Evolutionary conservation across 2,888 invertebrate species (phyloP).

Genomic region (Eristalis pertinax): DNA sequence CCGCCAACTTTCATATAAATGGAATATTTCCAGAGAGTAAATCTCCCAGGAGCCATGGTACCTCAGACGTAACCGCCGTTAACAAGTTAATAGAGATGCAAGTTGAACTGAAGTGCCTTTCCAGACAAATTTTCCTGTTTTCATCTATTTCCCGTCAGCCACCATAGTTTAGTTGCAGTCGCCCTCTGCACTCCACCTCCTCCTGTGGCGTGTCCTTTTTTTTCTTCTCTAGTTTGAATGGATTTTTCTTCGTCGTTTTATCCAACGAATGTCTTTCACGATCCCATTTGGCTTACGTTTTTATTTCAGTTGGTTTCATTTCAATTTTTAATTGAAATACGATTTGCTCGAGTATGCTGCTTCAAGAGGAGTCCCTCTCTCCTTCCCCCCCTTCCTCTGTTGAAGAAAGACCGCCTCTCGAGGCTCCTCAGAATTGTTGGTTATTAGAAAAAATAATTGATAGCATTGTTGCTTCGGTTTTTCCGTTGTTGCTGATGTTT

Average conservation of each 20-base stretch:
- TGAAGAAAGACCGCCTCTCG: too few relatives aligned
- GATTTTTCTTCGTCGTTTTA: neutral
- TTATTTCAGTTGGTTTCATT: slow-evolving; percentile 61
- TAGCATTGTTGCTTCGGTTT: slow-evolving; percentile 5
- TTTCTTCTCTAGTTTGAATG: slow-evolving; percentile 2
- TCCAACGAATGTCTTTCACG: neutral
- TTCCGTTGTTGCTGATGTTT: neutral
- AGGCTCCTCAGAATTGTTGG: neutral
- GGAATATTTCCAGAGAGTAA: slow-evolving; percentile 55
- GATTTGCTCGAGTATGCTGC: slow-evolving; percentile 28
- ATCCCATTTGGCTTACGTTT: slow-evolving; percentile 57
- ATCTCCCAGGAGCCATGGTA: slow-evolving; percentile 48
- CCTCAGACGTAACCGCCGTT: slow-evolving; percentile 67
- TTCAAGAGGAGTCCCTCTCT: neutral
- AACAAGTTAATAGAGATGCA: slow-evolving; percentile 72
- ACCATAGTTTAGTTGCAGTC: slow-evolving; percentile 35
- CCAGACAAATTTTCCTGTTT: slow-evolving; percentile 68
- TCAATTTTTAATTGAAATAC: slow-evolving; percentile 67
- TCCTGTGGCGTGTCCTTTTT: neutral
- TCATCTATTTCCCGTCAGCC: slow-evolving; percentile 51
- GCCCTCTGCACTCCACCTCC: neutral
- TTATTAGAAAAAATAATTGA: slow-evolving; percentile 37
- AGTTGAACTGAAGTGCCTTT: slow-evolving; percentile 65
- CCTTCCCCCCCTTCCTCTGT: too few relatives aligned
- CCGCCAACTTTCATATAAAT: slow-evolving; percentile 69